These are phyloP conservation scores for Macrotus californicus DNA, from an alignment of 2,113 vertebrate genomes.

Conservation along the genomic window DNA sequence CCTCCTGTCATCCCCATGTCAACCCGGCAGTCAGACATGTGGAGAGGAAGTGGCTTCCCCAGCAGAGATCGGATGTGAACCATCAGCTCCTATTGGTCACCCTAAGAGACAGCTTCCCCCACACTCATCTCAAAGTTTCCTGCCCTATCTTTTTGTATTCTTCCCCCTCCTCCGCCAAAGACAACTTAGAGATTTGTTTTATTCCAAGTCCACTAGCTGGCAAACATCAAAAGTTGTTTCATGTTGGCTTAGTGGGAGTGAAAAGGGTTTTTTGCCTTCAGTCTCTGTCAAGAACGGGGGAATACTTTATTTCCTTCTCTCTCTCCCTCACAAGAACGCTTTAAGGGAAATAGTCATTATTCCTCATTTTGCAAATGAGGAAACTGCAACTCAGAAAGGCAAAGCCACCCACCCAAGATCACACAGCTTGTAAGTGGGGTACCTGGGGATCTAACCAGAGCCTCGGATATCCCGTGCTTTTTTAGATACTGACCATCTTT, in stretches of 20 bases:
- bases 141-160: background rate
- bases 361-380: background rate
- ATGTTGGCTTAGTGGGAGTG: background rate
- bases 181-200: slow-evolving; percentile 18
- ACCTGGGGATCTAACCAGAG: background rate
- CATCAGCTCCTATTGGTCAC: background rate
- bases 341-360: background rate
- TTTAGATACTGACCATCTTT: background rate
- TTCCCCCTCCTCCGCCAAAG: background rate
- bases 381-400: background rate
- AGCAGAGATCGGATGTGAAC: background rate
- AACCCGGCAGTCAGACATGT: background rate
- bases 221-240: slow-evolving; percentile 16
- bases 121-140: slow-evolving; percentile 7
- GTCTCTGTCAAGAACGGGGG: background rate
- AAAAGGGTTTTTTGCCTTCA: background rate
- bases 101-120: background rate
- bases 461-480: background rate
- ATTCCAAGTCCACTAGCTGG: background rate
- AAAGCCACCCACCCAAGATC: background rate
- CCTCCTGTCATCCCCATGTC: background rate
- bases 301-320: background rate
- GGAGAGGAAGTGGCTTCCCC: slow-evolving; percentile 39
- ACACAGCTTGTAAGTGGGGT: background rate
- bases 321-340: background rate